Conservation (phyloP, 1,140 invertebrate genomes). For the Drosophila leontia region DNA sequence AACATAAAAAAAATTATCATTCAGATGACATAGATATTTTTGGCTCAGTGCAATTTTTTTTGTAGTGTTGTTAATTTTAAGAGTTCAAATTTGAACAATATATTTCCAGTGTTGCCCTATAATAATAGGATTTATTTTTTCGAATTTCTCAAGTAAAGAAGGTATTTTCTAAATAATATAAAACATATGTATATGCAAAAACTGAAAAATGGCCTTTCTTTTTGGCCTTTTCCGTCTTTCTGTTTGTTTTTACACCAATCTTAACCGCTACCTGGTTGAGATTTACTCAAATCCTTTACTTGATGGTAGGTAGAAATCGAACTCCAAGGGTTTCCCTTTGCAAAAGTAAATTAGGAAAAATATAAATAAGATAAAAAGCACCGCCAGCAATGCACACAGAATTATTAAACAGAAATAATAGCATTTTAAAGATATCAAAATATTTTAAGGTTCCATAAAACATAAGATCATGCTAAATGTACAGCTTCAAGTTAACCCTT, state of each 20-base stretch:
- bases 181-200: neutral
- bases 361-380: neutral
- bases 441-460: neutral
- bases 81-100: neutral
- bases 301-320: neutral
- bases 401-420: neutral
- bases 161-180: neutral
- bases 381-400: neutral
- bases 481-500: neutral
- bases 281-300: neutral
- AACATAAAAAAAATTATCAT: too few relatives aligned
- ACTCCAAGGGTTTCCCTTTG: neutral
- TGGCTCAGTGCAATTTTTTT: neutral
- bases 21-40: neutral
- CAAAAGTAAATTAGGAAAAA: neutral
- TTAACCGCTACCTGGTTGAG: neutral
- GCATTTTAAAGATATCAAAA: neutral
- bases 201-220: neutral
- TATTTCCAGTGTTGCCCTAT: neutral
- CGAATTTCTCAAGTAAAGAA: neutral
- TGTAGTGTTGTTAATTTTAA: neutral
- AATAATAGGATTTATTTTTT: neutral
- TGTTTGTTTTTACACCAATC: conserved; percentile 2
- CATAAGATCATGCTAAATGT: neutral
- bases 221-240: neutral